Evolutionary conservation across 1,140 invertebrate species (phyloP).

Genomic region (Liolophura sinensis): DNA sequence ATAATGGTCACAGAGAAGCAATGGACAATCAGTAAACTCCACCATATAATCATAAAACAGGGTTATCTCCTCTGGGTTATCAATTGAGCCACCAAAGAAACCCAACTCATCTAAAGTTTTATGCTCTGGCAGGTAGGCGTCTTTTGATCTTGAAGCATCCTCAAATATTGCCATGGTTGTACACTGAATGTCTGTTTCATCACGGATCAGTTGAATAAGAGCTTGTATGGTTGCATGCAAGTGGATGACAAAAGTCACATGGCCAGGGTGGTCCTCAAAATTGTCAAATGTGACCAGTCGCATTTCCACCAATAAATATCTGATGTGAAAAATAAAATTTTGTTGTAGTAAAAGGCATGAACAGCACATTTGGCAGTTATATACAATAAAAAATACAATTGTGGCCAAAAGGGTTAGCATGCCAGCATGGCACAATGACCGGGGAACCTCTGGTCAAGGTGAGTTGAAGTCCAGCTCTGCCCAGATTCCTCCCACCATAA

Average conservation of each 20-base stretch:
- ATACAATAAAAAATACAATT: too few species aligned
- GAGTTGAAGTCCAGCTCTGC: too few species aligned
- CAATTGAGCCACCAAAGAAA: slow-evolving; percentile 32
- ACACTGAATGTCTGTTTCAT: slow-evolving; percentile 39
- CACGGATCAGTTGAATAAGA: slow-evolving; percentile 40
- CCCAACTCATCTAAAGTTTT: slow-evolving; percentile 45
- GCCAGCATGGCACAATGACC: too few species aligned
- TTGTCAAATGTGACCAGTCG: slow-evolving; percentile 46
- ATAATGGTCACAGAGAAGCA: slow-evolving; percentile 54
- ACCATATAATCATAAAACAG: slow-evolving; percentile 53
- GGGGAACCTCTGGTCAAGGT: too few species aligned
- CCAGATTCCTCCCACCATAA: too few species aligned
- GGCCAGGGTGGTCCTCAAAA: slow-evolving; percentile 36
- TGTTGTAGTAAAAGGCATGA: background rate
- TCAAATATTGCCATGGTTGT: slow-evolving; percentile 47
- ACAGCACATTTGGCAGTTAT: too few species aligned
- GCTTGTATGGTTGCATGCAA: slow-evolving; percentile 39
- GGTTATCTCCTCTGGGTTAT: slow-evolving; percentile 41
- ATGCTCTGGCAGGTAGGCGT: slow-evolving; percentile 36
- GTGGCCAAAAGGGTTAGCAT: too few species aligned
- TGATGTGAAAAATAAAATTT: slow-evolving; percentile 27
- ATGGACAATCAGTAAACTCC: slow-evolving; percentile 51
- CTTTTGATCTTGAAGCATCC: slow-evolving; percentile 37
- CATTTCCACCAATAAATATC: slow-evolving; percentile 39
- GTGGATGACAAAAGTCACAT: slow-evolving; percentile 42